Evolutionary conservation across 2,797 vertebrate genomes (phyloP), one percentile per base, ranked within the genome.

Genomic region (Alca torda): DNA sequence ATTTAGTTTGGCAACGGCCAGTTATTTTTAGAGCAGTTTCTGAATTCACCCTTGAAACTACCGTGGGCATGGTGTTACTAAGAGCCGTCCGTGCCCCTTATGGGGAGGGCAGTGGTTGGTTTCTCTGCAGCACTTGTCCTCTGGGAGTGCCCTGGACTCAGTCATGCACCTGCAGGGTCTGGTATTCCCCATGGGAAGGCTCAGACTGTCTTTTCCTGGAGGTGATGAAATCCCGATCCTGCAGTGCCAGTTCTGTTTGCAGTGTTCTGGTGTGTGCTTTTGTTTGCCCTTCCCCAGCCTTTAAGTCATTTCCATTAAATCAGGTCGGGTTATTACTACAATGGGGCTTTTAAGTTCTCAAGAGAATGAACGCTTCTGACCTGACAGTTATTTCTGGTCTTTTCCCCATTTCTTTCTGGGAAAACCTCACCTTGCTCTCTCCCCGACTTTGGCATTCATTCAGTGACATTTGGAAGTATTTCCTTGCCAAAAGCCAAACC

Each of bases 191-290:
- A 2, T 82, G 92, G 70, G 61, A 87, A 77, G 2, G 1, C 18
- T 79, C 54, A 17, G 67, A 16, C 45, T 84, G 18, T 70, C 63
- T 76, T 74, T 85, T 78, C 63, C 80, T 74, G 57, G 78, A 65
- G 41, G 65, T 95, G 92, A 82, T 35, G 86, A 91, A 95, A 96
- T 74, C 68, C 57, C 26, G 56, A 45, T 54, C 65, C 85, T 48
- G 46, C 79, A 69, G 15, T 80, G 56, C 46, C 74, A 57, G 79
- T 82, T 87, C 54, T 76, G 61, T 86, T 87, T 54, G 41, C 35
- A 70, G 31, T 48, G 56, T 69, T 77, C 70, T 69, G 35, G 7
- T 75, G 45, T 6, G 37, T 61, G 39, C 11, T 75, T 68, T 80
- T 84, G 68, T 73, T 93, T 89, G 51, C 39, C 3, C 3, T 83